Conservation (phyloP, 2,113 vertebrate species). For the Ursus arctos region DNA sequence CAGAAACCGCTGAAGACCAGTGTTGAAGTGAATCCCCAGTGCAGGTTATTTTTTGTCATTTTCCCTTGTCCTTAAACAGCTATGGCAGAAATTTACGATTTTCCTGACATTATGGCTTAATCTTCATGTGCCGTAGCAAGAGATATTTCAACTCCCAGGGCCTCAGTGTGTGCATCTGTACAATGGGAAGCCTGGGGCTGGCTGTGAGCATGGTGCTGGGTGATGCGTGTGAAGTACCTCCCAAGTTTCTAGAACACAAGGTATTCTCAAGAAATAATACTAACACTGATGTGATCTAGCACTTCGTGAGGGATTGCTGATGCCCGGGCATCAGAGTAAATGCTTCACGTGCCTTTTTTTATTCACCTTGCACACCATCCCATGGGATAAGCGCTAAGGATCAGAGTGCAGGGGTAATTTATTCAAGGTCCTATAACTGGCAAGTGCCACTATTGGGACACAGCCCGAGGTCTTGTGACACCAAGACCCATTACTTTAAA, state of each 20-base stretch:
- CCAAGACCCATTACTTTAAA: neutral
- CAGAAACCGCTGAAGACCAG: neutral
- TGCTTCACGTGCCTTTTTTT: neutral
- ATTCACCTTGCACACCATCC: neutral
- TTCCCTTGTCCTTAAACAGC: neutral
- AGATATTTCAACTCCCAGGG: neutral
- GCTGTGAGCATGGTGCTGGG: neutral
- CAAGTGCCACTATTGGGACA: fast-evolving
- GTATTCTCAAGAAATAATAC: neutral
- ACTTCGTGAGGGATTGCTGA: neutral
- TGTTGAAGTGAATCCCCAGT: neutral
- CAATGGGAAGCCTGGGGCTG: neutral
- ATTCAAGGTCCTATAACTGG: neutral
- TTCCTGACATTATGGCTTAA: neutral
- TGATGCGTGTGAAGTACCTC: neutral
- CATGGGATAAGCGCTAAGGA: neutral
- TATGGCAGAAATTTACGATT: neutral
- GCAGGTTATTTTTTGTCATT: neutral
- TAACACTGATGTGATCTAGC: neutral
- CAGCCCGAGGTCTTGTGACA: neutral
- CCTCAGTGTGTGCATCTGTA: neutral
- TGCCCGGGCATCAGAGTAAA: neutral
- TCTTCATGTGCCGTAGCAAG: neutral
- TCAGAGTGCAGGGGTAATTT: neutral
- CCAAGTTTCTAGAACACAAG: neutral